These are phyloP conservation scores for Tigriopus japonicus DNA, from an alignment of 1,140 invertebrate genomes.

Conservation along the genomic window DNA sequence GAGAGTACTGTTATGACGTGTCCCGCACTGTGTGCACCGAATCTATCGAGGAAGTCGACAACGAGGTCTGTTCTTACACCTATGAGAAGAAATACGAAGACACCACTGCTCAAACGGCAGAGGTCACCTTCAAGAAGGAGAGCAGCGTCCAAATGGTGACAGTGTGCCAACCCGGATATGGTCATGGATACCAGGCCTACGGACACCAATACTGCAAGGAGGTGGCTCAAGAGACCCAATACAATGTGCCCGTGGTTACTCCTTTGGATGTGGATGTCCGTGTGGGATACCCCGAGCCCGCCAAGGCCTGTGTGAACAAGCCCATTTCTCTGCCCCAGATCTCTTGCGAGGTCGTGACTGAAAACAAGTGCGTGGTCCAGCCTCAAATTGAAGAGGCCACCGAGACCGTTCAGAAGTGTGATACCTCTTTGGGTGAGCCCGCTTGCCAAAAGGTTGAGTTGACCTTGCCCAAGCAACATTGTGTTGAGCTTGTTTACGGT, in stretches of 20 bases:
- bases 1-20: conserved; percentile 7
- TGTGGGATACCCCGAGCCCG: conserved; percentile 9
- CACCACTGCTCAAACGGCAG: conserved; percentile 14
- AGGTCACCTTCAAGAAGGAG: conserved; percentile 14
- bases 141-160: conserved; percentile 9
- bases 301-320: conserved; percentile 15
- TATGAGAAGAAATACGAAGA: conserved; percentile 8
- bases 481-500: conserved; percentile 10
- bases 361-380: conserved; percentile 11
- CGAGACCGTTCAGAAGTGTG: conserved; percentile 9
- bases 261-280: conserved; percentile 9
- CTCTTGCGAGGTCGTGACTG: neutral
- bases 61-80: conserved; percentile 14
- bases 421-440: neutral
- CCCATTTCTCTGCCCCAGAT: conserved; percentile 10
- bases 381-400: conserved; percentile 2
- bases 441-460: conserved; percentile 11
- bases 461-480: conserved; percentile 12
- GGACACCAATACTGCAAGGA: conserved; percentile 12
- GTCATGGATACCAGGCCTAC: conserved; percentile 4
- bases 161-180: conserved; percentile 12
- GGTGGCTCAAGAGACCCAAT: conserved; percentile 12
- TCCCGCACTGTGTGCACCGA: conserved; percentile 14
- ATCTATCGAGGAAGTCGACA: conserved; percentile 13
- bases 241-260: conserved; percentile 14